These are phyloP conservation scores for Grammomys surdaster DNA, from an alignment of 2,113 vertebrate genomes.

Conservation along the genomic window DNA sequence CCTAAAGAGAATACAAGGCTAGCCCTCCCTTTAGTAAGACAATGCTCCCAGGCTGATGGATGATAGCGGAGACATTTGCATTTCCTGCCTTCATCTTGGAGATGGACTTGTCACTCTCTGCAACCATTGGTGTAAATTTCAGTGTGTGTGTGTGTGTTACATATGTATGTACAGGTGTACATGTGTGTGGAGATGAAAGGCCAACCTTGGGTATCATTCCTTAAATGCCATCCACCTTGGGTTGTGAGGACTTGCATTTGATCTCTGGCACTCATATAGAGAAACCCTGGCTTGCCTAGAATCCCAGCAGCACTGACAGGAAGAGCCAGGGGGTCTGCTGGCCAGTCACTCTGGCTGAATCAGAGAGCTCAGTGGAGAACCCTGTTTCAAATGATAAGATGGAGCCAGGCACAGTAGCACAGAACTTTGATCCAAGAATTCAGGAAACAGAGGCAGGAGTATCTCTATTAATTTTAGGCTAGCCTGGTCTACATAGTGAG, in stretches of 20 bases:
- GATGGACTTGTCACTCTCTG: neutral
- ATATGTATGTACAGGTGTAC: too few species aligned
- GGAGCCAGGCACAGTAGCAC: neutral
- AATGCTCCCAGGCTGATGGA: too few species aligned
- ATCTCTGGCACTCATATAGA: neutral
- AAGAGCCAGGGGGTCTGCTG: neutral
- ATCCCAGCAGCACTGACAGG: neutral
- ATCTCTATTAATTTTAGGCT: neutral
- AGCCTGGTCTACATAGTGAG: neutral
- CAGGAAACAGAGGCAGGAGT: neutral
- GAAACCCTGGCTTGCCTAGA: neutral
- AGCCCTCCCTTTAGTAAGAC: neutral
- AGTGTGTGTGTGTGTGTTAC: neutral
- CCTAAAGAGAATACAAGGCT: neutral
- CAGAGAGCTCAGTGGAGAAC: neutral
- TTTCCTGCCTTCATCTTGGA: neutral
- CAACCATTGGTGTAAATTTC: neutral
- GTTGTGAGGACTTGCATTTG: neutral
- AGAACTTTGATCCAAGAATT: neutral
- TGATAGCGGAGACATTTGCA: neutral
- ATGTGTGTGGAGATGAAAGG: neutral
- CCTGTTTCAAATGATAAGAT: neutral
- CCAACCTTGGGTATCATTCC: neutral
- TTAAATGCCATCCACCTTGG: neutral
- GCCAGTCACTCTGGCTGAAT: neutral